Evolutionary conservation across 1,140 invertebrate genomes (phyloP).

Genomic region (Muscidifurax raptorellus): DNA sequence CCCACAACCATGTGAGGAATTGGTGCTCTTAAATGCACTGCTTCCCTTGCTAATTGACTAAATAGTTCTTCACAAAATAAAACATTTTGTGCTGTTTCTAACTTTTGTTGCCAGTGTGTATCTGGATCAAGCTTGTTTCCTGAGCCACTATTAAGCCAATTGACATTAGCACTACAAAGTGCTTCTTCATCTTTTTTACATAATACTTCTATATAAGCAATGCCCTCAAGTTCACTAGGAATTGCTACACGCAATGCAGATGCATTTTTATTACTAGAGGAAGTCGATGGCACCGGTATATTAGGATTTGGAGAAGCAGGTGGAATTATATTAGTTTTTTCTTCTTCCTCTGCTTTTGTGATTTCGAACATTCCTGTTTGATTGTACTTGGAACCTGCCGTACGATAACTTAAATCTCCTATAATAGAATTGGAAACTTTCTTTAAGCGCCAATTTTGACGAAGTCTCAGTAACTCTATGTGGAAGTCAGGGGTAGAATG

Average conservation of each 20-base stretch:
- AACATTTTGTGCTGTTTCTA: constrained; percentile 97
- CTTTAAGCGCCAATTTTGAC: constrained; percentile 96
- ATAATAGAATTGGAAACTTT: constrained; percentile 97
- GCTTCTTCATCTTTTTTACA: constrained; percentile 95
- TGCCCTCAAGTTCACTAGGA: constrained; percentile 94
- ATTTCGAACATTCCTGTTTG: constrained; percentile 98
- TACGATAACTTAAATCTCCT: constrained; percentile 96
- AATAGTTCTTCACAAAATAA: constrained; percentile 98
- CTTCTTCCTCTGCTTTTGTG: constrained; percentile 92
- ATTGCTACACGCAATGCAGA: constrained; percentile 94
- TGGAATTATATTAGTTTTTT: constrained; percentile 76
- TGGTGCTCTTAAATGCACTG: constrained; percentile 92
- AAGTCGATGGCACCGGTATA: constrained; percentile 57
- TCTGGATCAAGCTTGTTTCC: constrained; percentile 83
- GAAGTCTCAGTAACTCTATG: constrained; percentile 90
- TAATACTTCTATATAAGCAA: constrained; percentile 95
- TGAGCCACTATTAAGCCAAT: constrained; percentile 82
- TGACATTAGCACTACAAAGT: constrained; percentile 86
- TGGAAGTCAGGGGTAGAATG: constrained; percentile 91
- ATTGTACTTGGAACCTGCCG: constrained; percentile 93
- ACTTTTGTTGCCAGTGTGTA: constrained; percentile 94
- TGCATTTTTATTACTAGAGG: constrained; percentile 72
- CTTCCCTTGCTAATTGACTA: constrained; percentile 94
- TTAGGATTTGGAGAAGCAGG: constrained; percentile 75
- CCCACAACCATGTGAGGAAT: constrained; percentile 98